Evolutionary conservation across 2,888 invertebrate species (phyloP), one percentile per base, ranked within the genome.

Genomic region (Dryobotodes eremita): DNA sequence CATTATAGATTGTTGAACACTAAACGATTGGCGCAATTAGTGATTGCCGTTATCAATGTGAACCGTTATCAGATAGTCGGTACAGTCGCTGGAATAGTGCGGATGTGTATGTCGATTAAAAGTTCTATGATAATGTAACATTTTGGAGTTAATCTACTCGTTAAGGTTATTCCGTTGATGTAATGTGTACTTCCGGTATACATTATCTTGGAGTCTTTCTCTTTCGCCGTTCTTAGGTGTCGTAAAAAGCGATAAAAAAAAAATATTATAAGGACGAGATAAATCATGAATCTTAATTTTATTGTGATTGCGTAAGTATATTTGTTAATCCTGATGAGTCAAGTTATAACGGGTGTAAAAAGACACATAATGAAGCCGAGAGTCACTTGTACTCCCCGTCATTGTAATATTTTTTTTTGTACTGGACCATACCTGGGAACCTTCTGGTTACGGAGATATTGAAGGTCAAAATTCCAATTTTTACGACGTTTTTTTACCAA

Each of bases 31-130:
- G 78, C 79, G 76, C 86, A 85, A 88, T 88, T 88, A 89, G 69
- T 81, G 85, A 89, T 88, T 80, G 59, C 55, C 15, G 68, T 85
- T 89, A 88, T 88, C 88, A 86, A 68, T 66, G 55, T 74, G 23
- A 61, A n/a, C 61, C 59, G 70, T 82, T 89, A 89, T 89, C 88
- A 57, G 89, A 88, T 88, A 88, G 66, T 70, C 59, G 20, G 71
- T 65, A 86, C 48, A 76, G 75, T 79, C n/a, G 59, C 68, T 75
- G 64, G 74, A 68, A 80, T 79, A 69, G 79, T 77, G 62, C 59
- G 69, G 77, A 71, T 66, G 26, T 74, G 31, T 79, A 62, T 70
- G 23, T 75, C 71, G 78, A 84, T 82, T 75, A 79, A 78, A 71
- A 69, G 46, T 71, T 69, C n/a, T 55, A 71, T 69, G 73, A 82